phyloP scores from a whole-genome alignment of 2,113 vertebrate genomes.

The Neodon shergylaensis region DNA sequence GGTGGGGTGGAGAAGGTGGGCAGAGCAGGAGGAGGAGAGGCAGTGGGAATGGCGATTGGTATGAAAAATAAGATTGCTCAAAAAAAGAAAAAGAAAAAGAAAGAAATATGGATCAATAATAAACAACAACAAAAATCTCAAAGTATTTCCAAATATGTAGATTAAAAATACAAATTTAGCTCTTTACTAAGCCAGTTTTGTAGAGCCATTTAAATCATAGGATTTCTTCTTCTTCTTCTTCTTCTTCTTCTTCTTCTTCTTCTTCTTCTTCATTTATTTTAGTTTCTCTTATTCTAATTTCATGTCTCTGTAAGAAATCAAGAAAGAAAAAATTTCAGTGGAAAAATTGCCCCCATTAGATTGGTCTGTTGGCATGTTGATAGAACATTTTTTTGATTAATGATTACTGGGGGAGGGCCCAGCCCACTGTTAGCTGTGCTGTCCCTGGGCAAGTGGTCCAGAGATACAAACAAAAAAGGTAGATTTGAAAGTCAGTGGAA shows the following conservation, averaged over 20 bases:
- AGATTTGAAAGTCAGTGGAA: neutral
- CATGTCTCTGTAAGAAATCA: neutral
- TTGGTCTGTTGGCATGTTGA: neutral
- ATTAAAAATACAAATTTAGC: neutral
- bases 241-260: too few relatives aligned
- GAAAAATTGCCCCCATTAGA: neutral
- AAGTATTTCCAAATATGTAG: neutral
- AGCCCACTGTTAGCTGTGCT: neutral
- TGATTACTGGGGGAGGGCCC: neutral
- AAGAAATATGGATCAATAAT: neutral
- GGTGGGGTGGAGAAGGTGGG: too few relatives aligned
- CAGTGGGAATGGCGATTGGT: too few relatives aligned
- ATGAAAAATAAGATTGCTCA: too few relatives aligned
- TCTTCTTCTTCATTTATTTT: neutral
- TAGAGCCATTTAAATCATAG: neutral
- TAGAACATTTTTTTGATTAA: neutral
- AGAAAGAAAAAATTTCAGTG: neutral
- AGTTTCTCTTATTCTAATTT: neutral
- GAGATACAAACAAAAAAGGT: neutral
- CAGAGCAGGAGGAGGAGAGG: too few relatives aligned
- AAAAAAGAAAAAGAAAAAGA: too few relatives aligned
- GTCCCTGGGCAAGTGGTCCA: neutral
- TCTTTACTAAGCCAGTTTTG: neutral
- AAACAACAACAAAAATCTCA: neutral
- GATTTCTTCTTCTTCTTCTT: neutral